Evolutionary conservation across 1,140 invertebrate genomes (phyloP).

Genomic region (Camponotus pennsylvanicus): DNA sequence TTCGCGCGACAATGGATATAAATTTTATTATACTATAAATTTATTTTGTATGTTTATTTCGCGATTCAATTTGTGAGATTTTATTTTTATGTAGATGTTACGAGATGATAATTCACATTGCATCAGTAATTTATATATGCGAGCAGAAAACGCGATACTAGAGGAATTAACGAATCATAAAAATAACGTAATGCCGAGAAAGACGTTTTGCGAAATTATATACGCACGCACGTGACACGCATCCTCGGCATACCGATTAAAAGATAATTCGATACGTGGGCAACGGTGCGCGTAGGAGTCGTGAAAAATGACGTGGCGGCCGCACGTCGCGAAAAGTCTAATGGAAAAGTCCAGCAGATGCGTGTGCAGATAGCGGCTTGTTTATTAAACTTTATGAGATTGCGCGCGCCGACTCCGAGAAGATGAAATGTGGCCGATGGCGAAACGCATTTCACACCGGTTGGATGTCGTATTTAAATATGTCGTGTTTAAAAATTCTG

Average conservation of each 20-base stretch:
- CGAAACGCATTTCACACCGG: conserved; percentile 28
- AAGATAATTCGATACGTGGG: conserved; percentile 56
- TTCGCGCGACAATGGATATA: not conserved
- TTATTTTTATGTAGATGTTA: not conserved
- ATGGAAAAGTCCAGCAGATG: conserved; percentile 66
- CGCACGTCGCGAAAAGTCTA: conserved; percentile 43
- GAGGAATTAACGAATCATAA: not conserved
- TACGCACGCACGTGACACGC: conserved; percentile 5
- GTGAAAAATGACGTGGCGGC: conserved; percentile 36
- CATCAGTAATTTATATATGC: conserved; percentile 1
- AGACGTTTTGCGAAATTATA: conserved; percentile 28
- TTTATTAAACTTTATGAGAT: conserved; percentile 64
- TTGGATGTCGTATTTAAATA: no score
- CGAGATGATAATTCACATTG: conserved; percentile 4
- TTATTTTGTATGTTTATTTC: not conserved
- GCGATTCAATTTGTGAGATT: not conserved
- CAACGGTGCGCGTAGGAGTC: conserved; percentile 50
- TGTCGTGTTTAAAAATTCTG: no score
- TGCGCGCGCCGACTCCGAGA: conserved; percentile 32
- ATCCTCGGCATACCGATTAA: conserved; percentile 56
- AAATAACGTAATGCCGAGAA: not conserved
- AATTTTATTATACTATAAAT: not conserved
- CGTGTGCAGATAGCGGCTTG: conserved; percentile 47
- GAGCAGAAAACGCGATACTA: not conserved
- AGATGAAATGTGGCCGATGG: conserved; percentile 64